Evolutionary conservation across 2,113 vertebrate species (phyloP).

Genomic region (Candoia aspera): DNA sequence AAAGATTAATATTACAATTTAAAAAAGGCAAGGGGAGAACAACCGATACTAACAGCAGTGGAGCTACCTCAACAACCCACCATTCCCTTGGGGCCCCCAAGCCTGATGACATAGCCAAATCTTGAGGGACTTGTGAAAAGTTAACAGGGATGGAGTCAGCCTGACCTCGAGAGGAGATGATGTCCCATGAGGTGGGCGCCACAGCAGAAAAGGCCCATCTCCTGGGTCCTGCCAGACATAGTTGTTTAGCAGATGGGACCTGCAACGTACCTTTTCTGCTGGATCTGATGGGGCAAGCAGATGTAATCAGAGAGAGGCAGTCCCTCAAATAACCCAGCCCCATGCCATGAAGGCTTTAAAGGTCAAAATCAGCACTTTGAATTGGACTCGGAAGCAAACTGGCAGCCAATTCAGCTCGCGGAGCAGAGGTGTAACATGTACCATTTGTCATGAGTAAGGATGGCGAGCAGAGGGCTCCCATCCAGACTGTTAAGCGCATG

Average conservation of each 20-base stretch:
- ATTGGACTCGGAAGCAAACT: not conserved
- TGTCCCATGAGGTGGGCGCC: too few relatives aligned
- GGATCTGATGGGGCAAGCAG: not conserved
- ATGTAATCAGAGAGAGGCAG: not conserved
- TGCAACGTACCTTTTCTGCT: not conserved
- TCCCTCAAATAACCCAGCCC: not conserved
- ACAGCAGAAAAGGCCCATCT: not conserved
- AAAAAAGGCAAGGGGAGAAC: not conserved
- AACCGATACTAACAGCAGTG: not conserved
- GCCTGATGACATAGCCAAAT: not conserved
- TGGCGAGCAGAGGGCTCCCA: too few relatives aligned
- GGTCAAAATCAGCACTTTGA: not conserved
- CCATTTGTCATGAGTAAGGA: too few relatives aligned
- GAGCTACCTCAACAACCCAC: not conserved
- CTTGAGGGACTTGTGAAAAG: not conserved
- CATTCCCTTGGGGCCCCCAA: not conserved
- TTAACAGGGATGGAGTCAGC: not conserved
- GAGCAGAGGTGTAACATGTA: not conserved
- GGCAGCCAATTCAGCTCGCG: not conserved
- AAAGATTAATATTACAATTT: not conserved
- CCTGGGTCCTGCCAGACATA: not conserved
- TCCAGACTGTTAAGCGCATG: too few relatives aligned
- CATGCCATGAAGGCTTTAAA: not conserved
- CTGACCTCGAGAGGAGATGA: not conserved
- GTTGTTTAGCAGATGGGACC: not conserved